Conservation (phyloP, 2,113 vertebrate species). For the Hippolais icterina region DNA sequence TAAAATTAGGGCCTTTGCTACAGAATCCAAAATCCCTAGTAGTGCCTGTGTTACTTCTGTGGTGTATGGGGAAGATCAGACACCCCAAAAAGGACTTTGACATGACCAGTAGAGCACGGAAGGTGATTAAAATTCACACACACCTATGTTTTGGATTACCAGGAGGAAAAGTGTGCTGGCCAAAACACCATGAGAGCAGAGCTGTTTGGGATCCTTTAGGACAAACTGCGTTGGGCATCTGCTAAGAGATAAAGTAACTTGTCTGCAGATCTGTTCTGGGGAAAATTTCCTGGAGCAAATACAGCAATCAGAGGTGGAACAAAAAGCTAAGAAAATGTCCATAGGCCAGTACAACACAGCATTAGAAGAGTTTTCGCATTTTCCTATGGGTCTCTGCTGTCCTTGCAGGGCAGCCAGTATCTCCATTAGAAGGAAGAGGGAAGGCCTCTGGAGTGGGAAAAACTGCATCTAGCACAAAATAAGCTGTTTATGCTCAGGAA, state of each 20-base stretch:
- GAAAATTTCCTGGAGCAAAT: background rate
- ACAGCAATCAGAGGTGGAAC: background rate
- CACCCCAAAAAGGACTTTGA: background rate
- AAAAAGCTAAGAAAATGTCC: background rate
- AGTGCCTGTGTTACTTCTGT: background rate
- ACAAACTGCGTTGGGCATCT: background rate
- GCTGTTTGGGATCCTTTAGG: background rate
- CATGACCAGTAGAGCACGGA: background rate
- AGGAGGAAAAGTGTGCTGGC: background rate
- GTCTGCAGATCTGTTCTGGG: background rate
- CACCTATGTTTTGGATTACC: background rate
- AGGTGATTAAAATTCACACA: background rate
- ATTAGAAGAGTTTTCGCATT: background rate
- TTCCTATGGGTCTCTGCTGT: background rate
- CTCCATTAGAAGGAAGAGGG: background rate
- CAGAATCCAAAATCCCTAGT: background rate
- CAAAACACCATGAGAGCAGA: background rate
- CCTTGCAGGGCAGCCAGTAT: background rate
- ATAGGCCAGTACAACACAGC: background rate
- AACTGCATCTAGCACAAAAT: background rate
- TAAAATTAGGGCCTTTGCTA: background rate
- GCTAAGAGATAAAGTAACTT: background rate
- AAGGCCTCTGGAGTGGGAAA: background rate
- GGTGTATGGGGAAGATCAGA: background rate
- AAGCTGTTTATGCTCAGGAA: background rate